phyloP scores from a whole-genome alignment of 2,113 vertebrate genomes.

The Taurulus bubalis region DNA sequence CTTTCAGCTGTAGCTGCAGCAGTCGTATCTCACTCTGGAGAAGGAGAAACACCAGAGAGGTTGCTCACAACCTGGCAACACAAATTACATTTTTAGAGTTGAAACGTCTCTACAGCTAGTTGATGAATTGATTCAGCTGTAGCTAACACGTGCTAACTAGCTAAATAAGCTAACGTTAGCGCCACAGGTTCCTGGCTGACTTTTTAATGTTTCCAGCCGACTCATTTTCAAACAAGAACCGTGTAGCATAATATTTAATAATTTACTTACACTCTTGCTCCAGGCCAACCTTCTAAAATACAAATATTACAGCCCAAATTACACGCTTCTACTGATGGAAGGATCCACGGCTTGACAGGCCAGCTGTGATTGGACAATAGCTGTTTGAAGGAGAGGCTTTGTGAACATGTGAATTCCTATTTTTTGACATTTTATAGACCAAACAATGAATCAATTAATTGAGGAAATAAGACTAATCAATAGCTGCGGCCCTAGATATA shows the following conservation, averaged over 20 bases:
- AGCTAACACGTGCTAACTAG: too few relatives aligned
- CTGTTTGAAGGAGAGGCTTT: neutral
- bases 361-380: neutral
- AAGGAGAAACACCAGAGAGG: too few relatives aligned
- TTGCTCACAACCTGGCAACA: neutral
- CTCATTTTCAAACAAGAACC: neutral
- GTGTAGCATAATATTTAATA: neutral
- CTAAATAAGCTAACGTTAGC: neutral
- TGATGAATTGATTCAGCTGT: too few relatives aligned
- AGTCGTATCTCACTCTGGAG: neutral
- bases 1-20: neutral
- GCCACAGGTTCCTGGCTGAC: too few relatives aligned
- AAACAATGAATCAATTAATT: neutral
- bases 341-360: neutral
- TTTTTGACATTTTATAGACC: neutral
- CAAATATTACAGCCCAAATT: neutral
- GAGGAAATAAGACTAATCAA: neutral
- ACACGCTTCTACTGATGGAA: neutral
- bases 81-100: neutral
- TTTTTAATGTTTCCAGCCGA: neutral
- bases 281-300: neutral
- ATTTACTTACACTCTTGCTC: neutral
- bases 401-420: neutral
- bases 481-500: neutral
- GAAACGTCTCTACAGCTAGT: neutral